Evolutionary conservation across 1,140 invertebrate species (phyloP), one percentile per base, ranked within the genome.

Genomic region (Drosophila asahinai): DNA sequence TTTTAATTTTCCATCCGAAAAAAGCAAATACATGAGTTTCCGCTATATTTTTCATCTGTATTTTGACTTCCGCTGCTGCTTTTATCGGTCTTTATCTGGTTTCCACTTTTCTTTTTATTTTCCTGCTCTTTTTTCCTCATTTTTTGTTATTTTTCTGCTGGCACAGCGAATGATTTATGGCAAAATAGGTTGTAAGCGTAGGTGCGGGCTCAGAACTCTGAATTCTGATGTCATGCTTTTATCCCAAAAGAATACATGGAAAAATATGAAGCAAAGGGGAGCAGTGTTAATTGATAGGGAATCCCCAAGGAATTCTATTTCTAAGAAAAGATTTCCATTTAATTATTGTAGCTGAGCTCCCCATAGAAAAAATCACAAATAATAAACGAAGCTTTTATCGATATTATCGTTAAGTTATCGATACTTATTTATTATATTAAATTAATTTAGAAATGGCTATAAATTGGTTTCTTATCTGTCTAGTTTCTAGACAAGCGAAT

Each of bases 151-250:
- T 11, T 9, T 12, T 17, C 14, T 43, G 36, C 33, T 36, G 22
- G 3, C 12, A 15, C 17, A 5, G 4, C 11, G 19, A 42, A 57
- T 55, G 62, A 64, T 57, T 64, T 64, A 57, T 49, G 27, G 12
- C 15, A 36, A 27, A 40, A 42, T 42, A 22, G 33, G 36, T 63
- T 52, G 9, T 61, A 22, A 55, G 61, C 33, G 48, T 63, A 25
- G 61, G 49, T 55, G 33, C 49, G 36, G 36, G 36, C 14, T 57
- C n/a, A 19, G 43, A 64, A 25, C 36, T n/a, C n/a, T 9, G 15
- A 64, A 12, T 12, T 58, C 61, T 57, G 25, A 64, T 55, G 25
- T 64, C 49, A 64, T 9, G 22, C 17, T 30, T 52, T 38, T 51
- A 38, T 0, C 27, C 1, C n/a, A 55, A 42, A 14, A 52, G 1